Percentiles rank a stretch among this genome's conserved stretches.
phyloP scores from a whole-genome alignment of 2,113 vertebrate genomes.

The Malurus melanocephalus region DNA sequence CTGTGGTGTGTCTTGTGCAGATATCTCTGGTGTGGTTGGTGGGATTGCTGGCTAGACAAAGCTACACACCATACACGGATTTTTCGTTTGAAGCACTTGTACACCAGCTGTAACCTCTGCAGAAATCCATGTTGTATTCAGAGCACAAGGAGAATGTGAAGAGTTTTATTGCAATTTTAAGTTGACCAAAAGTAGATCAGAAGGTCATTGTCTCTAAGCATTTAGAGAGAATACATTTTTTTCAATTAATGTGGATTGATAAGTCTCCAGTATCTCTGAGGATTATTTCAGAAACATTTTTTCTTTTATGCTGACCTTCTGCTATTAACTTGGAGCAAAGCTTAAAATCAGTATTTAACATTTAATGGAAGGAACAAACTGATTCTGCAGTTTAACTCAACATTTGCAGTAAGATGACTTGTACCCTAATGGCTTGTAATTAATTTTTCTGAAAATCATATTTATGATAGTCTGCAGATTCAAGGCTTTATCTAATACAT shows the following conservation, averaged over 20 bases:
- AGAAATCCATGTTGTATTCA: not conserved
- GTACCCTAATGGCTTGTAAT: conserved; percentile 92
- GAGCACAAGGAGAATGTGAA: not conserved
- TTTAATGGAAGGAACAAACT: conserved; percentile 87
- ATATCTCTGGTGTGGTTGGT: not conserved
- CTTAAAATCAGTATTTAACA: conserved; percentile 85
- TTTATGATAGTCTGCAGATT: conserved; percentile 88
- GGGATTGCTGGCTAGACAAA: not conserved
- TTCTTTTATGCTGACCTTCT: conserved; percentile 75
- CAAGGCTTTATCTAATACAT: conserved; percentile 89
- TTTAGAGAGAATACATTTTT: conserved; percentile 11
- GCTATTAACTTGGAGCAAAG: conserved; percentile 76
- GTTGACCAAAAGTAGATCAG: conserved; percentile 10
- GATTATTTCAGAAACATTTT: conserved; percentile 59
- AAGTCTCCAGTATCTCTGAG: conserved; percentile 38
- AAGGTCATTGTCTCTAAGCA: conserved; percentile 43
- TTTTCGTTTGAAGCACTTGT: not conserved
- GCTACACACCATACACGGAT: not conserved
- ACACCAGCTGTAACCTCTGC: not conserved
- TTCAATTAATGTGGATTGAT: conserved; percentile 59
- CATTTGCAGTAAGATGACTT: conserved; percentile 88
- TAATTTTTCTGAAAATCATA: conserved; percentile 88
- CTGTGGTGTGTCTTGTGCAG: not conserved
- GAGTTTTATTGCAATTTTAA: conserved; percentile 19
- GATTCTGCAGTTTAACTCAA: conserved; percentile 88